Evolutionary conservation across 2,888 invertebrate species (phyloP), one percentile per base, ranked within the genome.

Genomic region (Brachylomia viminalis): DNA sequence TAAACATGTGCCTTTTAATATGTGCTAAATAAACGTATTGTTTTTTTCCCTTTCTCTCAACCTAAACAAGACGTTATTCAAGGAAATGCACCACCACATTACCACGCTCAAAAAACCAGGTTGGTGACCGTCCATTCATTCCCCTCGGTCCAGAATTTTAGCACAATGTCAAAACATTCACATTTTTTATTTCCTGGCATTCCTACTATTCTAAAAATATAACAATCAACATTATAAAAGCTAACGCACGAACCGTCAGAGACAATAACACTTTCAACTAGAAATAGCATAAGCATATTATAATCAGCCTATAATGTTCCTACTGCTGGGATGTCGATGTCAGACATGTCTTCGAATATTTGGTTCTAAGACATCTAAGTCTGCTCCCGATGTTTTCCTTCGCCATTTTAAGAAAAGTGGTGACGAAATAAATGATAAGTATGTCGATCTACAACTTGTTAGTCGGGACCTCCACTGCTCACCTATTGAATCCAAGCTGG

Each of bases 131-230:
- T 7, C 8, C 54, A 61, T 47, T 47, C 30, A 49, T 78, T 69
- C 69, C 70, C 30, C 54, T 54, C 61, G 33, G 3, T 38, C 38
- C 38, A 38, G 13, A n/a, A 30, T 75, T 42, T 13, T 4, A 47
- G 42, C 38, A 75, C 56, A 49, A 42, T 33, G 38, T 47, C 23
- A 52, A 70, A 54, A 58, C 42, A 65, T 58, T 47, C 27, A 27
- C 49, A 52, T 38, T 79, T 72, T 15, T 54, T 3, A 65, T 77
- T 65, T 78, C 77, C 64, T 33, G 20, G 54, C 73, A 79, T 73
- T 68, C 33, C n/a, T 20, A 11, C 38, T 13, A 68, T 64, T 74
- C 38, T 79, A 59, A 74, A 64, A 79, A 54, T 52, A n/a, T 68
- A 23, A 64, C 64, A 58, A 72, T 56, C 62, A 68, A 58, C 45